A percentile compares a stretch with the other conserved stretches of the same genome.
phyloP scores from a whole-genome alignment of 35 echinoderm and acorn worm species.

The Heliocidaris erythrogramma region DNA sequence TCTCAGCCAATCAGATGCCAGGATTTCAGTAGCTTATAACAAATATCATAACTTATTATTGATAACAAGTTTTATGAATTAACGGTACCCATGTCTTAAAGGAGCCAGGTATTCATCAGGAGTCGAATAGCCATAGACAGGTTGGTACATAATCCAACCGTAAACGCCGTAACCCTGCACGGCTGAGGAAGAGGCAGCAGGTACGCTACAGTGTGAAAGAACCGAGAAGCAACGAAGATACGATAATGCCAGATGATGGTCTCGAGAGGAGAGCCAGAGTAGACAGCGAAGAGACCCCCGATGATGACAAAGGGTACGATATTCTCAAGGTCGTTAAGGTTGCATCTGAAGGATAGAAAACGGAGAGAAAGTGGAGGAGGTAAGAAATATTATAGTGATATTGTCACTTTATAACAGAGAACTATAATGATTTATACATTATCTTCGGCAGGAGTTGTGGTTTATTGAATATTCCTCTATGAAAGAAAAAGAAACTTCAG shows the following conservation, averaged over 20 bases:
- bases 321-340: constrained; percentile 55
- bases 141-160: constrained; percentile 46
- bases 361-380: background rate
- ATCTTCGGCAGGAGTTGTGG: too few relatives aligned
- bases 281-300: constrained; percentile 59
- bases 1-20: too few relatives aligned
- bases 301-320: constrained; percentile 64
- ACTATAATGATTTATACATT: too few relatives aligned
- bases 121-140: constrained; percentile 63
- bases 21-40: too few relatives aligned
- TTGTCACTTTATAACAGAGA: too few relatives aligned
- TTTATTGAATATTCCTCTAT: too few relatives aligned
- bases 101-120: constrained; percentile 18
- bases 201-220: constrained; percentile 74
- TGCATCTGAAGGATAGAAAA: background rate
- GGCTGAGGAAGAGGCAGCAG: constrained; percentile 69
- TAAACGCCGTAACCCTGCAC: constrained; percentile 45
- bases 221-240: constrained; percentile 60
- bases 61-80: too few relatives aligned
- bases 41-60: too few relatives aligned
- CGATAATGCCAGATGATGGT: constrained; percentile 65
- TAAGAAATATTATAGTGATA: too few relatives aligned
- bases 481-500: too few relatives aligned
- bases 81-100: too few relatives aligned
- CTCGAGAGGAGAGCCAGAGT: constrained; percentile 38